Evolutionary conservation across 1,140 invertebrate species (phyloP).

Genomic region (Pseudachorutes palmiensis): DNA sequence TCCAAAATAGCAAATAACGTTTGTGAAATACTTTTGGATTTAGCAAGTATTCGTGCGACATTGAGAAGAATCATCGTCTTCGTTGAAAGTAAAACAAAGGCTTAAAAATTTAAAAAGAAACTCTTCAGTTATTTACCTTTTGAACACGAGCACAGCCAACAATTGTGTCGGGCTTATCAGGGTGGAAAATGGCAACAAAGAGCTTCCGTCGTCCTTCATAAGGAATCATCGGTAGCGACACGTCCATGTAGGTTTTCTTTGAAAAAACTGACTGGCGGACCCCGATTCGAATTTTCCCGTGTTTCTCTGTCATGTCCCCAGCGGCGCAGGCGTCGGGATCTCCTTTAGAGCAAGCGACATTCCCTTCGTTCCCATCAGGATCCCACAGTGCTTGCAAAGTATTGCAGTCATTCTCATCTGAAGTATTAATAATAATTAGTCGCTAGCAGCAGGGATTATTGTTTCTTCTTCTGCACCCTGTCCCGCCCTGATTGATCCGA

Average conservation of each 20-base stretch:
- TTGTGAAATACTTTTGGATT: conserved; percentile 6
- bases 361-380: conserved; percentile 58
- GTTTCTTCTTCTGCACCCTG: no score
- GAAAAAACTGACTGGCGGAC: conserved; percentile 43
- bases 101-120: no score
- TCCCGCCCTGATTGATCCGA: no score
- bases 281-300: conserved; percentile 56
- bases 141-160: conserved; percentile 73
- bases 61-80: no score
- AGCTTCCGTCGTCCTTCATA: conserved; percentile 59
- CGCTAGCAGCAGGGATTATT: no score
- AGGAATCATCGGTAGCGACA: conserved; percentile 49
- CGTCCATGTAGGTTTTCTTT: conserved; percentile 29
- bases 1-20: no score
- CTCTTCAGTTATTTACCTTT: conserved; percentile 38
- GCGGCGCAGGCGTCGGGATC: conserved; percentile 47
- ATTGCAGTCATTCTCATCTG: conserved; percentile 59
- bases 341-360: conserved; percentile 43
- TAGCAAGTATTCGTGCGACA: not conserved
- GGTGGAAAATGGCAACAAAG: conserved; percentile 77
- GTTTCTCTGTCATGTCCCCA: conserved; percentile 68
- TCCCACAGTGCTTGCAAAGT: conserved; percentile 76
- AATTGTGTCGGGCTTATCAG: conserved; percentile 65
- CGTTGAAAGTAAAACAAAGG: no score
- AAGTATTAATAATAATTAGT: no score